phyloP scores from a whole-genome alignment of 1,140 invertebrate species.

The Zaprionus camerounensis region DNA sequence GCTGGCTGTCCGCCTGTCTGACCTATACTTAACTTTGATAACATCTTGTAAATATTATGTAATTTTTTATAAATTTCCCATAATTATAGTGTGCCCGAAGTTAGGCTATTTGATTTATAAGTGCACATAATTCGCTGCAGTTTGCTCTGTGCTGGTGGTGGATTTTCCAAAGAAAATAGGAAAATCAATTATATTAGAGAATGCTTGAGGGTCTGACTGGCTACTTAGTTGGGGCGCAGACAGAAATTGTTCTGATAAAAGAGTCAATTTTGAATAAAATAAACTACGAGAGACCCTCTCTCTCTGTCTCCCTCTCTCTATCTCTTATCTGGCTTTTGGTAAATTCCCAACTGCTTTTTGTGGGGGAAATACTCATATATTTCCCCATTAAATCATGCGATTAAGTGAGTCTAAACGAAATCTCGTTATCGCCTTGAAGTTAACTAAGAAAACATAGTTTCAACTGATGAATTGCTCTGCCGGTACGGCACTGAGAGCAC shows the following conservation, averaged over 20 bases:
- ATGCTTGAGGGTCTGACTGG: neutral
- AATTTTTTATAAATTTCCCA: conserved; percentile 77
- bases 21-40: conserved; percentile 65
- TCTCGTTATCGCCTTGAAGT: conserved; percentile 1
- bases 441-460: neutral
- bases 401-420: neutral
- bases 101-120: conserved; percentile 78
- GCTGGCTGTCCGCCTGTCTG: conserved; percentile 8
- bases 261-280: conserved; percentile 3
- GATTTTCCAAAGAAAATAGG: conserved; percentile 17
- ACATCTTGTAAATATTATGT: conserved; percentile 82
- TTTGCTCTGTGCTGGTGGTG: conserved; percentile 47
- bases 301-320: neutral
- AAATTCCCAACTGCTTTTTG: neutral
- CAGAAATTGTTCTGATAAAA: neutral
- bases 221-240: neutral
- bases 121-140: conserved; percentile 58
- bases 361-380: neutral
- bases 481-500: neutral
- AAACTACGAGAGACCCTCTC: neutral
- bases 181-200: conserved; percentile 33
- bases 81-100: conserved; percentile 73
- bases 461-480: neutral
- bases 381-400: neutral
- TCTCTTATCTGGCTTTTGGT: neutral